Conservation (phyloP, 2,113 vertebrate genomes). For the Ramphastos sulfuratus region DNA sequence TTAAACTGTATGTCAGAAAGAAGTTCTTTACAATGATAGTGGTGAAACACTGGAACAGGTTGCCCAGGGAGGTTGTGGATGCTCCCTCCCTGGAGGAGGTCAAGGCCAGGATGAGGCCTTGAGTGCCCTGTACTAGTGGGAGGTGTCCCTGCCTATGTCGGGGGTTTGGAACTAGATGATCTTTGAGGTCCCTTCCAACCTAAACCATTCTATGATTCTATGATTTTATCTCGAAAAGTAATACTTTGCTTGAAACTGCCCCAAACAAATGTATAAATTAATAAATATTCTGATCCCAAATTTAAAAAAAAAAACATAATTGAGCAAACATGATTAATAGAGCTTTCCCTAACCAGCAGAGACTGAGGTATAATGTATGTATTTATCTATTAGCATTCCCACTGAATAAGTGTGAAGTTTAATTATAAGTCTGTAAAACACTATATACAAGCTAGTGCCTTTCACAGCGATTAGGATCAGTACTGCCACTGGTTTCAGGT, state of each 20-base stretch:
- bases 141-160: too few relatives aligned
- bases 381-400: neutral
- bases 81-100: too few relatives aligned
- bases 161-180: too few relatives aligned
- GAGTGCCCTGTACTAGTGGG: too few relatives aligned
- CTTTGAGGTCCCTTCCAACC: too few relatives aligned
- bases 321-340: neutral
- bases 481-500: neutral
- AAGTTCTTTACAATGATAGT: too few relatives aligned
- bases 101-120: too few relatives aligned
- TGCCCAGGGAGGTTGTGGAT: too few relatives aligned
- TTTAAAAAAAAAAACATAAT: neutral
- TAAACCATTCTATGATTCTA: too few relatives aligned
- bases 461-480: neutral
- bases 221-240: neutral
- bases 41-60: too few relatives aligned
- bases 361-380: neutral
- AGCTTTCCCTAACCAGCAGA: neutral
- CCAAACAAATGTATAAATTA: neutral
- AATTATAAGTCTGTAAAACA: neutral
- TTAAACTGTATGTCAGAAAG: too few relatives aligned
- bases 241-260: neutral
- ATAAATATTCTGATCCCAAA: neutral
- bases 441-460: neutral
- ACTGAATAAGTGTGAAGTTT: neutral